Evolutionary conservation across 2,888 invertebrate genomes (phyloP).

Genomic region (Vanessa cardui): DNA sequence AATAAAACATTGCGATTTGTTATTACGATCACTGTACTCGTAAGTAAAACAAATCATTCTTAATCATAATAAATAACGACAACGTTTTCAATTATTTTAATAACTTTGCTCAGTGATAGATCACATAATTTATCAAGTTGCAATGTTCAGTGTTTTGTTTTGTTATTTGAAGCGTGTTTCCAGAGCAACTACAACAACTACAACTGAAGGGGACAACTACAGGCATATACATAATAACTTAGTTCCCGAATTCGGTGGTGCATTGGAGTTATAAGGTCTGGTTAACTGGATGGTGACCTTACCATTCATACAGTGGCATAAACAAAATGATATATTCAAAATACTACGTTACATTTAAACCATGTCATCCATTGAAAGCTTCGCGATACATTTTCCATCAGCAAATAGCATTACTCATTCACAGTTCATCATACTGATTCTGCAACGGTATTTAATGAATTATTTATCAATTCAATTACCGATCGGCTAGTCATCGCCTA

Average conservation of each 20-base stretch:
- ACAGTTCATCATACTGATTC: conserved; percentile 2
- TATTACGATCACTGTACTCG: background rate
- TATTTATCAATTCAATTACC: conserved; percentile 6
- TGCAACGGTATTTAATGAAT: background rate
- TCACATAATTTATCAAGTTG: too few species aligned
- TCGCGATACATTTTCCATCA: background rate
- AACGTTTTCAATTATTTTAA: background rate
- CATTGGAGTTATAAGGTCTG: too few species aligned
- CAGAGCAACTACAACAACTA: too few species aligned
- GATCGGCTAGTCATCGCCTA: background rate
- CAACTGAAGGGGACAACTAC: too few species aligned
- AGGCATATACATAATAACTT: too few species aligned
- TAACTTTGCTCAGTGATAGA: background rate
- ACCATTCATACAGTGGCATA: background rate
- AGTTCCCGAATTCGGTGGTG: too few species aligned
- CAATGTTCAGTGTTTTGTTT: too few species aligned
- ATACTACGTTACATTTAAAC: background rate
- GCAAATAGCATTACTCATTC: background rate
- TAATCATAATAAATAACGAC: background rate
- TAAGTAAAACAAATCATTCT: background rate
- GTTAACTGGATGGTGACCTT: too few species aligned
- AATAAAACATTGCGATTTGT: background rate
- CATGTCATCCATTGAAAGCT: background rate
- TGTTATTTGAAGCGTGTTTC: too few species aligned
- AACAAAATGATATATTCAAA: background rate